Evolutionary conservation across 2,888 invertebrate species (phyloP), one percentile per base, ranked within the genome.

Genomic region (Linyphia triangularis): DNA sequence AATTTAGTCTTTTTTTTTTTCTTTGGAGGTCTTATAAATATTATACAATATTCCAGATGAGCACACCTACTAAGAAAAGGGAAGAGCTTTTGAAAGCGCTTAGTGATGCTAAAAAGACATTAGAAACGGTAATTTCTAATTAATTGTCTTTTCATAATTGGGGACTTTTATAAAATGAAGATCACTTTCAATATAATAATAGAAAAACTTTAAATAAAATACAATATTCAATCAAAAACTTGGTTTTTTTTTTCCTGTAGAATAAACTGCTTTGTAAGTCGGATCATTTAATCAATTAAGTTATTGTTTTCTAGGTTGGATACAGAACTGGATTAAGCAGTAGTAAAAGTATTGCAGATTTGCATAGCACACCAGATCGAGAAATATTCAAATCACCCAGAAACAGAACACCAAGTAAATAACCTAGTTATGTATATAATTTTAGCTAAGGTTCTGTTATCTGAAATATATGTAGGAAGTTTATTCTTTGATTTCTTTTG

Each of bases 311-410:
- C 40, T 84, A 96, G 96, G 96, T 96, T 91, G 96, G 96, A 85
- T 95, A 95, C 92, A 94, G 95, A 89, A 96, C 96, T 59, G 96
- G 95, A 90, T 93, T 97, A 89, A 96, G 96, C 92, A 95, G 96
- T 91, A 97, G 97, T 92, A 97, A 97, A 92, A 97, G 97, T 88
- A 97, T 96, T 89, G 96, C 96, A 90, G 97, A 97, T 92, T 94
- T 97, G 30, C 96, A 96, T 90, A 95, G 96, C 92, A 95, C 94
- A 84, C 94, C 94, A 9, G 94, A 94, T 91, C 94, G 93, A 90
- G 93, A 94, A 90, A 92, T 93, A 16, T 89, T 90, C 92, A 93
- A 57, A 72, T 51, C 69, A 51, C 85, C 89, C 16, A 30, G 79
- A 26, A 24, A 37, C 7, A 63, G 33, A 67, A 43, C 67, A 4